A percentile compares a stretch with the other conserved stretches of the same genome.
Conservation (phyloP, 2,888 invertebrate species). For the Amiota mariae region DNA sequence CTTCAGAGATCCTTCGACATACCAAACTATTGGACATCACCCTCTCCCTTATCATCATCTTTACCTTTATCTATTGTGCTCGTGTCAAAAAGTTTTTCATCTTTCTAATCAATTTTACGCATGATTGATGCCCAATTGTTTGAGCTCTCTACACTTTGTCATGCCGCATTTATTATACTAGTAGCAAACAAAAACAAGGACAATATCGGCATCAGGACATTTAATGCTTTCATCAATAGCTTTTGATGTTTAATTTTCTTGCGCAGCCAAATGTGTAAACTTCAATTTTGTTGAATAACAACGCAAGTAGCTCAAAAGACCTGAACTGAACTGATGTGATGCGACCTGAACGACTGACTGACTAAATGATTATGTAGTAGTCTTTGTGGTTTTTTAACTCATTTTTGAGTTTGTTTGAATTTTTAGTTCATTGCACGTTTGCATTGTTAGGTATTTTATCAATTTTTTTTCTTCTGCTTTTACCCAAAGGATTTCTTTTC, state of each 20-base stretch:
- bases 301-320: too few species aligned
- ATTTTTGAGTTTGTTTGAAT: background rate
- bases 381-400: background rate
- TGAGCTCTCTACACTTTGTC: constrained; percentile 16
- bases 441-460: constrained; percentile 14
- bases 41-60: background rate
- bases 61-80: background rate
- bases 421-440: constrained; percentile 22
- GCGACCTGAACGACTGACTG: too few species aligned
- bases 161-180: background rate
- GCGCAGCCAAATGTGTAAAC: background rate
- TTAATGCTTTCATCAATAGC: background rate
- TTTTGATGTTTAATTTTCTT: constrained; percentile 13
- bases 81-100: constrained; percentile 27
- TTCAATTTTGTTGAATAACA: too few species aligned
- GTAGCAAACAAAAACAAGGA: too few species aligned
- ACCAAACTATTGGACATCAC: background rate
- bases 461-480: background rate
- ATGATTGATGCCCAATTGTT: constrained; percentile 64
- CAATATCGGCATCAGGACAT: too few species aligned
- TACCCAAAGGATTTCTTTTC: constrained; percentile 4
- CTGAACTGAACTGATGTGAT: too few species aligned
- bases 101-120: constrained; percentile 61
- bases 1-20: constrained; percentile 34
- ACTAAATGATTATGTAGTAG: background rate